phyloP scores from a whole-genome alignment of 2,113 vertebrate species.

The Herpetotheres cachinnans region DNA sequence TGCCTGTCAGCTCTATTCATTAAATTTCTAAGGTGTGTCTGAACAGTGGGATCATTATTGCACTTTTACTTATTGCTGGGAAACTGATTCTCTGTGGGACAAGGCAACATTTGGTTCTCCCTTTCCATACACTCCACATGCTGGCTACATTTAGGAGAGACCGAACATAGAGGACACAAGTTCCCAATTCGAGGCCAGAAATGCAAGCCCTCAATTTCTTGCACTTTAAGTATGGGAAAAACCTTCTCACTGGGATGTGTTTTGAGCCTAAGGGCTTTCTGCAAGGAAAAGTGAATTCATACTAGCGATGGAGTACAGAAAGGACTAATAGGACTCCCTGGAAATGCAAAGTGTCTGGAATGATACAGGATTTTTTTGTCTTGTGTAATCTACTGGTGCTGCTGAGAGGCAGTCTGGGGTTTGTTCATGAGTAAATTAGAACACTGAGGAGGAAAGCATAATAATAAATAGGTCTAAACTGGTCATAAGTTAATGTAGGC shows the following conservation, averaged over 20 bases:
- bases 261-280: neutral
- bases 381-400: fast-evolving
- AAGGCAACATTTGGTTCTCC: neutral
- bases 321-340: neutral
- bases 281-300: neutral
- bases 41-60: neutral
- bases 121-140: neutral
- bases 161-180: neutral
- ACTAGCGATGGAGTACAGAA: neutral
- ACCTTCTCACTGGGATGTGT: neutral
- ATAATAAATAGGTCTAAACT: neutral
- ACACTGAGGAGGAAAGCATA: neutral
- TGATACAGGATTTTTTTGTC: neutral
- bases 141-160: neutral
- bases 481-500: neutral
- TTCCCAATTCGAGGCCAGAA: fast-evolving
- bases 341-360: neutral
- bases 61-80: neutral
- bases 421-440: neutral
- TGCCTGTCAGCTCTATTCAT: neutral
- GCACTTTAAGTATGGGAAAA: neutral
- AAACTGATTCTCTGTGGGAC: neutral
- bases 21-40: neutral
- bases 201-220: neutral
- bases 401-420: neutral